phyloP scores from a whole-genome alignment of 2,888 invertebrate genomes.

The Xanthorhoe designata region DNA sequence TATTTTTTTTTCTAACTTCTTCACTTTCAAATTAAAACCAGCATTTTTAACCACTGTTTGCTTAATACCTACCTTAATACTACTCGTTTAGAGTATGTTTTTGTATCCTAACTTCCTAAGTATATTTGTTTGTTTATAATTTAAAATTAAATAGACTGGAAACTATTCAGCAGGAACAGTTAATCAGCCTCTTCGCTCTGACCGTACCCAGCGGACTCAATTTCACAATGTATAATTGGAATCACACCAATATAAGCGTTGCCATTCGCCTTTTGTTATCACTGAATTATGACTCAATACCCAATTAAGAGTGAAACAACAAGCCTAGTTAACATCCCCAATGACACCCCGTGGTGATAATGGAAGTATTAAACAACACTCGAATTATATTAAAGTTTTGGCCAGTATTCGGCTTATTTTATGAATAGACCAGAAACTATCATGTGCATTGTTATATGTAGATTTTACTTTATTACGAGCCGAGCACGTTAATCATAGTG shows the following conservation, averaged over 20 bases:
- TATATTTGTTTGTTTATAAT: too few species aligned
- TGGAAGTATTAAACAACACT: conserved; percentile 26
- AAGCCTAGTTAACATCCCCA: conserved; percentile 52
- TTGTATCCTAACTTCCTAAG: too few species aligned
- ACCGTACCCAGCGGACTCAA: conserved; percentile 57
- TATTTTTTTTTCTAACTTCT: too few species aligned
- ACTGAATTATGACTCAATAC: conserved; percentile 70
- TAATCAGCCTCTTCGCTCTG: conserved; percentile 30
- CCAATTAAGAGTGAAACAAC: conserved; percentile 68
- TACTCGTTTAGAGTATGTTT: too few species aligned
- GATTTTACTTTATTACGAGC: too few species aligned
- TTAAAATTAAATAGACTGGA: background rate
- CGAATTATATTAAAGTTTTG: conserved; percentile 26
- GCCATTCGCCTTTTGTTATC: conserved; percentile 71
- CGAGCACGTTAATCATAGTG: too few species aligned
- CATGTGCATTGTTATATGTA: conserved; percentile 9
- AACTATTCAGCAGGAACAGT: conserved; percentile 25
- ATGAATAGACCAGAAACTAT: conserved; percentile 10
- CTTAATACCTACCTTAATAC: too few species aligned
- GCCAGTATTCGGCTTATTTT: conserved; percentile 21
- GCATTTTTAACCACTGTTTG: too few species aligned
- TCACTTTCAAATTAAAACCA: too few species aligned
- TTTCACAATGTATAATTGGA: conserved; percentile 75
- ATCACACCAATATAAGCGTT: conserved; percentile 67
- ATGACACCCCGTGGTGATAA: conserved; percentile 47